A percentile compares a stretch with the other conserved stretches of the same genome.
Conservation (phyloP, 2,888 invertebrate species). For the Timema podura region DNA sequence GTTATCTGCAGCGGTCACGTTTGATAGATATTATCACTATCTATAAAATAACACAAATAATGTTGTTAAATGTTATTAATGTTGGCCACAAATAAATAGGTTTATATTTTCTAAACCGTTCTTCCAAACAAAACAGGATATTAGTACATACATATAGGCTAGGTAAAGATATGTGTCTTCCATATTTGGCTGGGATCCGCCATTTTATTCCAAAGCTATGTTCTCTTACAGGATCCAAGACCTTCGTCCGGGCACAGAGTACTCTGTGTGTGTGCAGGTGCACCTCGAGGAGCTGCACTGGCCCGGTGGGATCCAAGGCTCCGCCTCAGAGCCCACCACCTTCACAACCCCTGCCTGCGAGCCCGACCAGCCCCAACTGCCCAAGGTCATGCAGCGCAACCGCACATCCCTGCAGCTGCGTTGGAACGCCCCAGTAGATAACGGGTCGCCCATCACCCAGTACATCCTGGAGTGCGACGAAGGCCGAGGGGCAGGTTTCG, state of each 20-base stretch:
- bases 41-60: no score
- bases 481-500: slow-evolving; percentile 63
- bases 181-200: not conserved
- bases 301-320: slow-evolving; percentile 51
- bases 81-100: no score
- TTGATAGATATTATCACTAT: no score
- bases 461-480: slow-evolving; percentile 77
- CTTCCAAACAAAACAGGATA: no score
- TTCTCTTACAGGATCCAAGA: slow-evolving; percentile 60
- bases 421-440: slow-evolving; percentile 70
- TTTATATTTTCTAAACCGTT: no score
- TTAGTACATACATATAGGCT: not conserved
- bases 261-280: slow-evolving; percentile 76
- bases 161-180: not conserved
- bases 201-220: not conserved
- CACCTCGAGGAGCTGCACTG: slow-evolving; percentile 60
- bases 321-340: slow-evolving; percentile 70
- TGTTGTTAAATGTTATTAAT: no score
- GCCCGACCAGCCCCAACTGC: slow-evolving; percentile 68
- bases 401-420: slow-evolving; percentile 67
- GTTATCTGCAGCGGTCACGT: no score
- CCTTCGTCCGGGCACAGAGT: slow-evolving; percentile 82
- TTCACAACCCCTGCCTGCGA: slow-evolving; percentile 79
- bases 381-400: slow-evolving; percentile 66
- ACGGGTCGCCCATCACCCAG: slow-evolving; percentile 72